Evolutionary conservation across 53 echinoderm and acorn worm species (phyloP), one percentile per base, ranked within the genome.

Genomic region (Crossaster papposus): DNA sequence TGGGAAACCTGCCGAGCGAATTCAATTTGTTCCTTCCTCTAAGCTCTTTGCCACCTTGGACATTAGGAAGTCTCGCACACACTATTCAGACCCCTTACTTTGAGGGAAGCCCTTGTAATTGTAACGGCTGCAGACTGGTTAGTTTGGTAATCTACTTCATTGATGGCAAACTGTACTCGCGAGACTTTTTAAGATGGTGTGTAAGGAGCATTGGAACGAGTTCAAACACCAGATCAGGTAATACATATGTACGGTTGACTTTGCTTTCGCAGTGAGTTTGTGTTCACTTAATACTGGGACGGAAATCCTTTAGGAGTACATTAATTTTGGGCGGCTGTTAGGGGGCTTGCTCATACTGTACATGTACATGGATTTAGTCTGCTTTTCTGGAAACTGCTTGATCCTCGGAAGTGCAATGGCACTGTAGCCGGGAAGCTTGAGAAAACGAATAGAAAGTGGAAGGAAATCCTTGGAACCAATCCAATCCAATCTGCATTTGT

Each of bases 1-100:
- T 20, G 30, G 87, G 77, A 9, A 63, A 55, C 77, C 29, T 28
- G n/a, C 37, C 37, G 76, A 75, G 62, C 29, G 37, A 53, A 53
- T 44, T 52, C 72, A 77, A 77, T 87, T 77, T 33, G 26, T 26
- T 28, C 77, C 34, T n/a, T 76, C 86, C 86, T 64, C 63, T 32
- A 78, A 36, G 3, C 68, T 12, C 75, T 20, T 11, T 28, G 14
- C 75, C 75, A 12, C 75, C 34, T 34, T 44, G 44, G 12, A 30
- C 17, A 4, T 13, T 14, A 20, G 20, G 14, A n/a, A 35, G 36
- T 74, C 36, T 14, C 12, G 37, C 36, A 33, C 64, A 30, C 3
- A 3, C n/a, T 81, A n/a, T 64, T 55, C 64, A 32, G 34, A 35
- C 14, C 13, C 8, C 23, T 53, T 34, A 33, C 64, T 63, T 35